Evolutionary conservation across 1,140 invertebrate genomes (phyloP).

Genomic region (Brachionus rotundiformis): DNA sequence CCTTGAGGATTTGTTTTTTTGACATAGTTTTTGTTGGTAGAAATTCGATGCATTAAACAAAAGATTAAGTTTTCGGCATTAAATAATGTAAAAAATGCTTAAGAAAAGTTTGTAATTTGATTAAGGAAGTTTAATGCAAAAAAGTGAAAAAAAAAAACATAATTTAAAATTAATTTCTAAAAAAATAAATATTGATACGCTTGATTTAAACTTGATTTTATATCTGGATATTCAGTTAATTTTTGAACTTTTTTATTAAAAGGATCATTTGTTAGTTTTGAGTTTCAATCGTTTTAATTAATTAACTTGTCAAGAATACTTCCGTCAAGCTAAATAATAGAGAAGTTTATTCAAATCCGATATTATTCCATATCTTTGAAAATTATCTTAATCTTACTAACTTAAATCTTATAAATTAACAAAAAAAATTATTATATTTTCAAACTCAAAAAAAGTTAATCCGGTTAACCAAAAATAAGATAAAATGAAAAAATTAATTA

Average conservation of each 20-base stretch:
- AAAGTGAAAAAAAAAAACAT: not conserved
- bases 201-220: not conserved
- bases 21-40: conserved; percentile 14
- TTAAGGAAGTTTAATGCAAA: not conserved
- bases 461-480: no score
- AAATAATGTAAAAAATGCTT: conserved; percentile 12
- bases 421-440: no score
- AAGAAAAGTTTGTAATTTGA: not conserved
- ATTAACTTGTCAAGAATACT: not conserved
- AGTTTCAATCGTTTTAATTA: not conserved
- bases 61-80: not conserved
- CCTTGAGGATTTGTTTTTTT: conserved; percentile 13
- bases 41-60: not conserved
- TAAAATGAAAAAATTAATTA: no score
- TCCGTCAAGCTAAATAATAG: no score
- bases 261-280: not conserved
- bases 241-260: not conserved
- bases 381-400: no score
- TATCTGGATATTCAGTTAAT: not conserved
- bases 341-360: no score
- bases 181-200: not conserved
- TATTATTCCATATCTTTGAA: no score
- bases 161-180: not conserved
- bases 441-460: not conserved
- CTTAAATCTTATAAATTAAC: no score